A percentile compares a stretch with the other conserved stretches of the same genome.
phyloP scores from a whole-genome alignment of 1,140 invertebrate species.

The Euglossa dilemma region DNA sequence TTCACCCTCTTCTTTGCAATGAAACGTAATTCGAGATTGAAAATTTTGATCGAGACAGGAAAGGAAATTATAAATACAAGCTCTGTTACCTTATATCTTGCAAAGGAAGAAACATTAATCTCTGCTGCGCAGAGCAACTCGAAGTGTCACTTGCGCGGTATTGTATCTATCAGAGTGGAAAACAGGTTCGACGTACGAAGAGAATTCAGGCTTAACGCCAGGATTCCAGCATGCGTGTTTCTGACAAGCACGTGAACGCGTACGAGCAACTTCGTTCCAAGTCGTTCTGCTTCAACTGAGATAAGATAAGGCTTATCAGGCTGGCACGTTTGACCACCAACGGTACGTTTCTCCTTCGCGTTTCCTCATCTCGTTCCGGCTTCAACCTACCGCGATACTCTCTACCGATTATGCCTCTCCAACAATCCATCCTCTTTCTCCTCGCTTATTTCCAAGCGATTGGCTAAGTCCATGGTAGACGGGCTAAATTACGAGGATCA shows the following conservation, averaged over 20 bases:
- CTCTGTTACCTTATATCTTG: too few relatives aligned
- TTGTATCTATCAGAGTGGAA: too few relatives aligned
- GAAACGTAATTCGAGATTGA: too few relatives aligned
- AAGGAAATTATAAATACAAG: too few relatives aligned
- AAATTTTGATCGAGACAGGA: too few relatives aligned
- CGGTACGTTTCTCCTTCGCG: conserved; percentile 18
- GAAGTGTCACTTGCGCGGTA: too few relatives aligned
- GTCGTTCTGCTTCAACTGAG: conserved; percentile 30
- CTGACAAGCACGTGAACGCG: neutral
- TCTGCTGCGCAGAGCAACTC: too few relatives aligned
- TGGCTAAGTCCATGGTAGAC: neutral
- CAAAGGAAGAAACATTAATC: too few relatives aligned
- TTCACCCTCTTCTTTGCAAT: too few relatives aligned
- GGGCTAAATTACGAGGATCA: too few relatives aligned
- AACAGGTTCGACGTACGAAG: too few relatives aligned
- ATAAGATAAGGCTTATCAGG: conserved; percentile 64
- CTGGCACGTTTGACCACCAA: conserved; percentile 28
- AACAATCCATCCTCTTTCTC: neutral
- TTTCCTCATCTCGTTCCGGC: conserved; percentile 28
- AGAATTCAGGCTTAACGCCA: too few relatives aligned
- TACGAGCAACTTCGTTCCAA: conserved; percentile 15
- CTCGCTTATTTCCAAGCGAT: conserved; percentile 25
- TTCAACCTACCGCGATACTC: neutral
- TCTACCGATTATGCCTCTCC: neutral
- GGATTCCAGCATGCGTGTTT: neutral